A percentile compares a stretch with the other conserved stretches of the same genome.
phyloP scores from a whole-genome alignment of 2,113 vertebrate genomes.

The Anhinga rufa region DNA sequence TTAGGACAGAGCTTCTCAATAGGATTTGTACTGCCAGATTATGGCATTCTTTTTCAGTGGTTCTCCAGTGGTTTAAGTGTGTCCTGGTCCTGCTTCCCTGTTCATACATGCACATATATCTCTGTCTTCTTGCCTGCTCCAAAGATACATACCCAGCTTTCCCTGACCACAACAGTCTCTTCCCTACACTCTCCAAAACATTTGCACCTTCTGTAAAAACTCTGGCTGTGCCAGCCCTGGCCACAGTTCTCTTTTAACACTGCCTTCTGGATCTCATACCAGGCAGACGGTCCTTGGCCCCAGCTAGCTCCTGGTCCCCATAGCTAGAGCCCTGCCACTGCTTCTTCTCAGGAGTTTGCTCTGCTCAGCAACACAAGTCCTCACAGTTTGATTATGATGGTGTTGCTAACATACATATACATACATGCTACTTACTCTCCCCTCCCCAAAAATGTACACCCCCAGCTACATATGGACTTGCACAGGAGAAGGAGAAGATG shows the following conservation, averaged over 20 bases:
- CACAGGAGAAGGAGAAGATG: background rate
- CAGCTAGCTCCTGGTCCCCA: background rate
- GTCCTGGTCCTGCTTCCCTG: background rate
- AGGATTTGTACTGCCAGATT: background rate
- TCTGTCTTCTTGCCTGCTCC: background rate
- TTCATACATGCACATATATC: background rate
- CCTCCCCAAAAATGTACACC: background rate
- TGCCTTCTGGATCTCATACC: background rate
- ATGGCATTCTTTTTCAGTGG: background rate
- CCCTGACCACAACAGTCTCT: background rate
- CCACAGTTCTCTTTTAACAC: background rate
- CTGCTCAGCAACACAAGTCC: background rate
- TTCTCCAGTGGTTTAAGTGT: background rate
- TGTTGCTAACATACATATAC: fast-evolving
- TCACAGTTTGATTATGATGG: background rate
- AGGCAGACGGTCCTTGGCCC: background rate
- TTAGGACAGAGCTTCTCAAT: background rate
- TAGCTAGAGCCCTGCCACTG: background rate
- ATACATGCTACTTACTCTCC: background rate
- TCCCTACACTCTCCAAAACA: background rate
- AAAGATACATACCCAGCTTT: no score
- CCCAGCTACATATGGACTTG: background rate
- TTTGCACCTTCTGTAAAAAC: no score
- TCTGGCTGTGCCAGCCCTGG: background rate
- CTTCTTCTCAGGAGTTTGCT: background rate